Base-by-base conservation (phyloP, 2,113 vertebrate species). In the Struthio camelus region DNA sequence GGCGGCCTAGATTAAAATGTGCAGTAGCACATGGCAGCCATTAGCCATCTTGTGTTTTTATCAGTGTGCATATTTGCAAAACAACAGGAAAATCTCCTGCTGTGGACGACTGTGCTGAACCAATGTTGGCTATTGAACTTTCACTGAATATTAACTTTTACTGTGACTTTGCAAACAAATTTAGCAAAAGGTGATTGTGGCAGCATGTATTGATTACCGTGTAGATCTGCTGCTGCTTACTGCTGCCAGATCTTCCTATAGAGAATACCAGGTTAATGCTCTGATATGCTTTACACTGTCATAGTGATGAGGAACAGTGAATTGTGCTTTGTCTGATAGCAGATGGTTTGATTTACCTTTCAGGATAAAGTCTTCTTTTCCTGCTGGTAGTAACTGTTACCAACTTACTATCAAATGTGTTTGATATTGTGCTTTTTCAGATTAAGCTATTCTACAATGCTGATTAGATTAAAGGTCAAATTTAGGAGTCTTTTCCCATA, bases 121-220 rank as follows among this genome's bases (percentile, higher is more conserved):
- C 58, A 48, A 27, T 0, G 3, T 15, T 51, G 67, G 25, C 51
- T 90, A 66, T 91, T 91, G 87, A 81, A 70, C 85, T 84, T 95
- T 71, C 76, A 86, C 85, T 96, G 87, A 95, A 64, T 73, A 91
- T 92, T 96, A 90, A 93, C 58, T 92, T 94, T 65, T 80, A 6
- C 54, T 48, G 51, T 28, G 46, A 16, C 86, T 93, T 89, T 48
- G 51, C 61, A 92, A 71, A 81, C 48, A 32, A 19, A 46, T 48
- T 81, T 71, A 75, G 64, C 34, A 67, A 71, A 46, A 76, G 54
- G 19, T 46, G 69, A 58, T 91, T 4, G 0, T 76, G 34, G 34
- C 70, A 86, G 51, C 14, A 66, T 1, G 4, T 75, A 81, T 61
- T 87, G 77, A 81, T 61, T 81, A 27, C 0, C 10, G 53, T 2